phyloP scores from a whole-genome alignment of 2,797 vertebrate genomes.

The Lacerta bilineata region DNA sequence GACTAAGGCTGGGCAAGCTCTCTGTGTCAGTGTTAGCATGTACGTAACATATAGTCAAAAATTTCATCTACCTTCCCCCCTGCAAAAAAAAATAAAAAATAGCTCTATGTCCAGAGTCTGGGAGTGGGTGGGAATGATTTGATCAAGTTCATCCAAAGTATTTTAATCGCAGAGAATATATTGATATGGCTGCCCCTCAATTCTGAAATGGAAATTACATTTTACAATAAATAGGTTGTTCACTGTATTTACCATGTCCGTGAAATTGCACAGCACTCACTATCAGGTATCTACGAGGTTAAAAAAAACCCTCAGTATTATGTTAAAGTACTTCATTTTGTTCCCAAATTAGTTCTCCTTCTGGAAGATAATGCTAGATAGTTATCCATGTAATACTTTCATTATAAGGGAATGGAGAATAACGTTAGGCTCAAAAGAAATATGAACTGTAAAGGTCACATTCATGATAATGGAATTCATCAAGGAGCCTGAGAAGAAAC shows the following conservation, averaged over 20 bases:
- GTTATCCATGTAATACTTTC: slow-evolving; percentile 80
- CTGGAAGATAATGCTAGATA: slow-evolving; percentile 71
- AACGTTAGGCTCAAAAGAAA: slow-evolving; percentile 75
- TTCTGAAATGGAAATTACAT: slow-evolving; percentile 65
- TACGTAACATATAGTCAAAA: slow-evolving; percentile 24
- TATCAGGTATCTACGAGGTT: slow-evolving; percentile 59
- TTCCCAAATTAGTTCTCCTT: slow-evolving; percentile 77
- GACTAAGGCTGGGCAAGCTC: slow-evolving; percentile 35
- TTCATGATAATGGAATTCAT: slow-evolving; percentile 79
- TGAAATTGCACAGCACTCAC: slow-evolving; percentile 57
- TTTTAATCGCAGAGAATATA: slow-evolving; percentile 60
- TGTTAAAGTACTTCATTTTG: slow-evolving; percentile 73
- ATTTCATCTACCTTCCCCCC: neutral
- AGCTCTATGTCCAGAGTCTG: slow-evolving; percentile 16
- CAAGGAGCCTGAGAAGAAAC: slow-evolving; percentile 66
- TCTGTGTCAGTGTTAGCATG: slow-evolving; percentile 3
- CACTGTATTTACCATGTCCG: slow-evolving; percentile 55
- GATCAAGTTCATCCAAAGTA: slow-evolving; percentile 43
- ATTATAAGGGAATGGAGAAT: slow-evolving; percentile 77
- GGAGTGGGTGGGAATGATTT: neutral
- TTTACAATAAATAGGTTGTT: slow-evolving; percentile 52
- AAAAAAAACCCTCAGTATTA: slow-evolving; percentile 58
- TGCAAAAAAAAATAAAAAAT: neutral
- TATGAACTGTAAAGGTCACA: slow-evolving; percentile 77
- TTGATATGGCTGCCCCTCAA: slow-evolving; percentile 55